Evolutionary conservation across 2,797 vertebrate genomes (phyloP).

Genomic region (Ptychadena robeensis): DNA sequence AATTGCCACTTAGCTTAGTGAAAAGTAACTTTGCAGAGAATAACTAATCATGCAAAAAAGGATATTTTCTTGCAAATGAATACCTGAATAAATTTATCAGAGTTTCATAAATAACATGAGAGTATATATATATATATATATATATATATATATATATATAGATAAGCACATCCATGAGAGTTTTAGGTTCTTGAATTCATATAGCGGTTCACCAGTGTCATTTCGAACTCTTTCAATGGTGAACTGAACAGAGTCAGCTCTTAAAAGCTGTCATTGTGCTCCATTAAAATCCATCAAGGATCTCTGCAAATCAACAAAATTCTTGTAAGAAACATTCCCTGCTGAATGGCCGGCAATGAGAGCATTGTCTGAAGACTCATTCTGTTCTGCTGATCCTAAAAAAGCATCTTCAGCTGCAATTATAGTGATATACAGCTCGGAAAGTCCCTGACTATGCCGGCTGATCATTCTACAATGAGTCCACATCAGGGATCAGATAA

Average conservation of each 20-base stretch:
- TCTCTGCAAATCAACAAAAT: slow-evolving; percentile 25
- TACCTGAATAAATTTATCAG: too few species aligned
- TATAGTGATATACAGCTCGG: slow-evolving; percentile 11
- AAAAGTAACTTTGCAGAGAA: too few species aligned
- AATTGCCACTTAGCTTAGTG: too few species aligned
- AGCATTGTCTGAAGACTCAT: slow-evolving; percentile 21
- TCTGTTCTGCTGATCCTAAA: not conserved
- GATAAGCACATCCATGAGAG: too few species aligned
- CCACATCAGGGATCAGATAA: not conserved
- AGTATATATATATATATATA: too few species aligned
- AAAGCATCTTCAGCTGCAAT: not conserved
- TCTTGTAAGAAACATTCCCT: slow-evolving; percentile 22
- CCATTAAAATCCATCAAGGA: slow-evolving; percentile 11
- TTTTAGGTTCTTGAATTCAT: not conserved
- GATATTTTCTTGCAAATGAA: too few species aligned
- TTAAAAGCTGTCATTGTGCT: slow-evolving; percentile 1
- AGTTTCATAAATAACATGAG: too few species aligned
- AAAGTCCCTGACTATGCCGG: not conserved
- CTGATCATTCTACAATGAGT: not conserved
- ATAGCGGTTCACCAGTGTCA: not conserved
- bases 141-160: too few species aligned
- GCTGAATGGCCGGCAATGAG: not conserved
- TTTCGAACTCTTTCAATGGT: not conserved
- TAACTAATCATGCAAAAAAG: too few species aligned
- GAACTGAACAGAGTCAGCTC: not conserved